Evolutionary conservation across 2,888 invertebrate genomes (phyloP), one percentile per base, ranked within the genome.

Genomic region (Sphinx pinastri): DNA sequence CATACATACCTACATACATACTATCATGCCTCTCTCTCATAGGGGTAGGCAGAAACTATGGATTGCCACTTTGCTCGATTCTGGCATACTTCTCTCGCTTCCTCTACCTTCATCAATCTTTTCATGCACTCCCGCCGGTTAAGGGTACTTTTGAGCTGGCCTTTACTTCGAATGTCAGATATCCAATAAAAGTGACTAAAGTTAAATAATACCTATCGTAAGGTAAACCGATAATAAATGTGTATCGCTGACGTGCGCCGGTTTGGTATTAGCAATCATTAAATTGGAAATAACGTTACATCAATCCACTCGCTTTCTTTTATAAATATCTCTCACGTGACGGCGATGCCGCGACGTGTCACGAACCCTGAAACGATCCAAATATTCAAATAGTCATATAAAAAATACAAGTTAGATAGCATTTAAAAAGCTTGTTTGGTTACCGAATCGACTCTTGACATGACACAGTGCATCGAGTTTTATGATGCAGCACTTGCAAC

Each of bases 351-450:
- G 87, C 80, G 89, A 88, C 92, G 93, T 93, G 92, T 88, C 94
- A 93, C 91, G 93, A 91, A 92, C 92, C 89, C 87, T 80, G 86
- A 88, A 91, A 91, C 93, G 92, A 92, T 92, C 88, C 88, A 88
- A 93, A 93, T 94, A 94, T 94, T 93, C 94, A 93, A 94, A 94
- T 93, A 88, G 90, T 90, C 90, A 89, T 93, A 93, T 93, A 93
- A 93, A 94, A 93, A 93, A 93, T 91, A 93, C 92, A 93, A 93
- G 93, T 93, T 93, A 91, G 91, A 91, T 91, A 93, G 92, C 94
- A 92, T 94, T 94, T 94, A 94, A 94, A 94, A 94, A 93, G 90
- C 91, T 92, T 94, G 93, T 94, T 93, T 94, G 91, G 89, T 89
- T 86, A 89, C 87, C 92, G 93, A 93, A 94, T 93, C 89, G 93